Evolutionary conservation across 30 jellyfish, hydroid and myxozoan species (phyloP), one percentile per base, ranked within the genome.

Genomic region (Aurelia aurita complex sp. Pacific): DNA sequence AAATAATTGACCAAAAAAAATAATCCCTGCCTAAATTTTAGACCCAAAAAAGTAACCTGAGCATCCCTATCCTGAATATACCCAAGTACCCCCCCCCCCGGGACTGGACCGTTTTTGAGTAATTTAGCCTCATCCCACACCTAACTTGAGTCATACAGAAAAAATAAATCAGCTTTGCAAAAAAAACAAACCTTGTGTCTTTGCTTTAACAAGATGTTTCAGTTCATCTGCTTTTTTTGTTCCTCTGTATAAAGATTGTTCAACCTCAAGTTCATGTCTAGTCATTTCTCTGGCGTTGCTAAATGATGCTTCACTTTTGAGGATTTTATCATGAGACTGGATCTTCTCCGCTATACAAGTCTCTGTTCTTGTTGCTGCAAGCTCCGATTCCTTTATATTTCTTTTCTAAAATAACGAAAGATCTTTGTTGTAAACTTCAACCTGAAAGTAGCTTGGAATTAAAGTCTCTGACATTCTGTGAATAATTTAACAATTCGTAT

Each of bases 251-350:
- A 76, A 65, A 13, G 97, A 88, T 74, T 64, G 79, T 53, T 88
- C 97, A 32, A 88, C 67, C 64, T 88, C 97, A 60, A 88, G 76
- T 75, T 88, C 97, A n/a, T 57, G 90, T 32, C 97, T 64, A 16
- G 85, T 60, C 89, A 88, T 74, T 35, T 74, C 90, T 54, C 65
- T 64, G 3, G 92, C 87, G 63, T 38, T 60, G 70, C 83, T 61
- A 68, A 69, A 88, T 14, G 76, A 17, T 73, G 55, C 57, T 33
- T 68, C 87, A 16, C 34, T 35, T 14, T 43, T 50, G 3, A 73
- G 29, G 10, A 51, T 57, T n/a, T 32, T n/a, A 23, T 23, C 88
- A 62, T 65, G 88, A 5, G 79, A 9, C 11, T 77, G 13, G 7
- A 77, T 59, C 64, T 36, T 59, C 64, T 62, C 51, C 32, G 68